Conservation (phyloP, 2,797 vertebrate genomes). For the Neoniphon sammara region DNA sequence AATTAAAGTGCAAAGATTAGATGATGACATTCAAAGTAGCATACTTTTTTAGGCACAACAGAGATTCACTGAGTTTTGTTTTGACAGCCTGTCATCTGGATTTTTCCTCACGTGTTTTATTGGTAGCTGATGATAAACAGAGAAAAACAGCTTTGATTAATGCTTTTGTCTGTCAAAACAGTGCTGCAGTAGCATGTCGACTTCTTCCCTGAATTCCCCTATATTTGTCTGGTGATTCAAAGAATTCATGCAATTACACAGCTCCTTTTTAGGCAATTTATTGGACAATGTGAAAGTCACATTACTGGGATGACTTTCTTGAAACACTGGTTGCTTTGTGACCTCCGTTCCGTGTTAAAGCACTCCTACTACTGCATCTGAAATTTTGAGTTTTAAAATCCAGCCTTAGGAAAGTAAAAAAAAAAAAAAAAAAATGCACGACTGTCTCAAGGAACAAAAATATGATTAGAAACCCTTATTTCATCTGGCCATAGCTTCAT, state of each 20-base stretch:
- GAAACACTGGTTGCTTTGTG: neutral
- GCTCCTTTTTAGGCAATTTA: slow-evolving; percentile 18
- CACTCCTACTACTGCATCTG: neutral
- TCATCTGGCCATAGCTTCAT: slow-evolving; percentile 27
- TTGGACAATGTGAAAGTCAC: slow-evolving; percentile 9
- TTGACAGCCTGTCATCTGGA: neutral
- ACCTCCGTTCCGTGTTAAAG: too few species aligned
- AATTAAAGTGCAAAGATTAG: neutral
- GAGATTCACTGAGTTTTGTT: slow-evolving; percentile 2
- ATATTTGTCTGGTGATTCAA: slow-evolving; percentile 49
- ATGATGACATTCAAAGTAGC: neutral
- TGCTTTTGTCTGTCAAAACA: slow-evolving; percentile 8
- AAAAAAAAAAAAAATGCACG: neutral
- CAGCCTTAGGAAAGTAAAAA: slow-evolving; percentile 28
- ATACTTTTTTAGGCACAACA: neutral
- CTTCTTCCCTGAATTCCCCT: slow-evolving; percentile 6
- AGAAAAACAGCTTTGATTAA: slow-evolving; percentile 37
- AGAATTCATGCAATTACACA: slow-evolving; percentile 37
- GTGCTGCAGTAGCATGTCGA: slow-evolving; percentile 10
- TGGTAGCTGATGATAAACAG: slow-evolving; percentile 16
- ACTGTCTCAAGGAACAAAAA: neutral
- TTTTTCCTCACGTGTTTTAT: slow-evolving; percentile 20
- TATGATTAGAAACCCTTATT: slow-evolving; percentile 22
- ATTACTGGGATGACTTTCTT: neutral
- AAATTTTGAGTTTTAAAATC: too few species aligned